These are phyloP conservation scores for Centropyge bicolor DNA, from an alignment of 2,797 vertebrate genomes.

Conservation along the genomic window DNA sequence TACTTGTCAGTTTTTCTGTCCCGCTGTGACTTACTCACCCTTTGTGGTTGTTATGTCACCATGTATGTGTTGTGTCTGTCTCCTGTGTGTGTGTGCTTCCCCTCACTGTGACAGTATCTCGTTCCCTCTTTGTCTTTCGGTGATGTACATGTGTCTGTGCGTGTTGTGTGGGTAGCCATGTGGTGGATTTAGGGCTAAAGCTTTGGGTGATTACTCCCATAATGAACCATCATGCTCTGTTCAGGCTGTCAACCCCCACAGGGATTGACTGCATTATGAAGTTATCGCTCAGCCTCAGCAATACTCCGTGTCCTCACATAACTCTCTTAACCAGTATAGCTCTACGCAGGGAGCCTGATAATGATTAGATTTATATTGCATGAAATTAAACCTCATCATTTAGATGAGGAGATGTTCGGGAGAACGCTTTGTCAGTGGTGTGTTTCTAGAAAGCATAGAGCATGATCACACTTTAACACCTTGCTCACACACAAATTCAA, in stretches of 20 bases:
- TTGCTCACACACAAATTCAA: constrained; percentile 16
- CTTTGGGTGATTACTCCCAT: constrained; percentile 82
- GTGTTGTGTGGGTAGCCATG: constrained; percentile 71
- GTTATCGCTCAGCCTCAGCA: constrained; percentile 70
- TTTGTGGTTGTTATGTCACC: constrained; percentile 14
- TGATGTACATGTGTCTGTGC: constrained; percentile 38
- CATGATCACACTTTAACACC: not conserved
- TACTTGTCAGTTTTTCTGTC: constrained; percentile 4
- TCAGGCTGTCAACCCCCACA: constrained; percentile 71
- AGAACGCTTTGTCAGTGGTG: constrained; percentile 27
- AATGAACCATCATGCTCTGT: constrained; percentile 82
- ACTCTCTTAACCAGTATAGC: constrained; percentile 47
- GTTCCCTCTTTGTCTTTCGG: constrained; percentile 38
- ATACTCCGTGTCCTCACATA: constrained; percentile 62
- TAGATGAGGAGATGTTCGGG: constrained; percentile 16
- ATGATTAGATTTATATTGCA: constrained; percentile 46
- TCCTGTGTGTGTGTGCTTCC: constrained; percentile 36
- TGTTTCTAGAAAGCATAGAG: constrained; percentile 4
- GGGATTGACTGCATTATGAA: constrained; percentile 75
- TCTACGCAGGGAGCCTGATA: constrained; percentile 42
- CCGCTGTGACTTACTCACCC: constrained; percentile 1
- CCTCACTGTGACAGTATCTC: constrained; percentile 49
- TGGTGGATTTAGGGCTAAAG: constrained; percentile 78
- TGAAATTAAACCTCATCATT: constrained; percentile 48
- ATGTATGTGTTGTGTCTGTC: constrained; percentile 12